These are phyloP conservation scores for Caenorhabditis virilis DNA, from an alignment of 2,888 invertebrate species.

Conservation along the genomic window DNA sequence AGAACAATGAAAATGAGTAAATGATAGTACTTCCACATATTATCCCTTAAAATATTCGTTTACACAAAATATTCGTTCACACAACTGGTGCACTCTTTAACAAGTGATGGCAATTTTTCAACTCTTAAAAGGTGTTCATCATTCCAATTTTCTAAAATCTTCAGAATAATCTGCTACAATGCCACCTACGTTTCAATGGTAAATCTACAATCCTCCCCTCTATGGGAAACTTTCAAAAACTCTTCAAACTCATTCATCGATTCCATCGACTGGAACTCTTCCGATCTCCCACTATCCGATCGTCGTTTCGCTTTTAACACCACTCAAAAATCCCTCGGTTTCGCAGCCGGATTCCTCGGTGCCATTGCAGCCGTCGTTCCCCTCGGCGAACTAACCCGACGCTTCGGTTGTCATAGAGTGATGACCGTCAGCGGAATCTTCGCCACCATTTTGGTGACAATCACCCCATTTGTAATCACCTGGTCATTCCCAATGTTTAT, in stretches of 20 bases:
- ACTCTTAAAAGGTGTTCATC: neutral
- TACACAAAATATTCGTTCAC: no score
- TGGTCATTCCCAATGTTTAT: conserved; percentile 42
- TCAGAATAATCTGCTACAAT: conserved; percentile 54
- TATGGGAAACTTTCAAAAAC: conserved; percentile 32
- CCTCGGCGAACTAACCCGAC: conserved; percentile 28
- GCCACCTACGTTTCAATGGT: conserved; percentile 54
- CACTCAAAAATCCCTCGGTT: conserved; percentile 42
- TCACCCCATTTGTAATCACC: conserved; percentile 40
- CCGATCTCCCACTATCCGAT: conserved; percentile 41
- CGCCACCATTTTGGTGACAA: conserved; percentile 30
- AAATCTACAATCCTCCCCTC: conserved; percentile 47
- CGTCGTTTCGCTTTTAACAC: conserved; percentile 46
- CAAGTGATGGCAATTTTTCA: neutral
- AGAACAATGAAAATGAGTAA: no score
- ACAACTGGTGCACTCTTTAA: neutral
- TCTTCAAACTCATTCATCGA: conserved; percentile 16
- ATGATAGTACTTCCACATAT: no score
- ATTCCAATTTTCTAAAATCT: conserved; percentile 1
- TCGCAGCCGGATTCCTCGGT: conserved; percentile 48
- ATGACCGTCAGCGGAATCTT: conserved; percentile 39
- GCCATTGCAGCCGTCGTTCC: conserved; percentile 48
- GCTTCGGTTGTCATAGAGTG: conserved; percentile 44
- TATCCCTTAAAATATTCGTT: no score
- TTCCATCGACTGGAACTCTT: conserved; percentile 44